These are phyloP conservation scores for Volucella zonaria DNA, from an alignment of 2,888 invertebrate genomes.

Conservation along the genomic window DNA sequence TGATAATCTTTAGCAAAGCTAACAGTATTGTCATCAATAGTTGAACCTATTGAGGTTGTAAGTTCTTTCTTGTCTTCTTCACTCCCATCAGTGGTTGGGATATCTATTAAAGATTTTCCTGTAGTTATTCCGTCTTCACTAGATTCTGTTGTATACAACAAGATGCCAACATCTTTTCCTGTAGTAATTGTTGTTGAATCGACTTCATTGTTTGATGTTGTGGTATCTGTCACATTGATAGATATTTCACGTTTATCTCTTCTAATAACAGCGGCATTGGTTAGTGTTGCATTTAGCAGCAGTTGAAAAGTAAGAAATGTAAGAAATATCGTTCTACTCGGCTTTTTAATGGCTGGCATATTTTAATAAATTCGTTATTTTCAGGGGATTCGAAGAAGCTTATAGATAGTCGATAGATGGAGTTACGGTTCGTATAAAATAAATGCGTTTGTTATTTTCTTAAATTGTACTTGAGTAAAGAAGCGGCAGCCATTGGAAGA, in stretches of 20 bases:
- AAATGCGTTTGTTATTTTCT: constrained; percentile 32
- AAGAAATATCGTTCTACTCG: constrained; percentile 18
- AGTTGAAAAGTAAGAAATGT: constrained; percentile 28
- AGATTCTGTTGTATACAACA: constrained; percentile 4
- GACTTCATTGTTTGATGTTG: constrained; percentile 26
- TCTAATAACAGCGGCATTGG: constrained; percentile 55
- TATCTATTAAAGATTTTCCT: not conserved
- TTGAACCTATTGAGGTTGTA: constrained; percentile 21
- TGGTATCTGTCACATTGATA: constrained; percentile 29
- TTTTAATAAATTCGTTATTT: constrained; percentile 28
- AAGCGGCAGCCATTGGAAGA: constrained; percentile 27
- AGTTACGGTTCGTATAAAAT: constrained; percentile 2
- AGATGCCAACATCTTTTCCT: constrained; percentile 21
- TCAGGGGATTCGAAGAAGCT: constrained; percentile 5
- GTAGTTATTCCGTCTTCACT: constrained; percentile 17
- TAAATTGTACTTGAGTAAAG: constrained; percentile 11
- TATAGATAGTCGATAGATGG: not conserved
- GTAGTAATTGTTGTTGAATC: constrained; percentile 12
- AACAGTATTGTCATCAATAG: constrained; percentile 54
- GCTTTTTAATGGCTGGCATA: constrained; percentile 44
- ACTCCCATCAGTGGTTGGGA: not conserved
- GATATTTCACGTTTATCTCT: constrained; percentile 41
- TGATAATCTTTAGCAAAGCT: constrained; percentile 14
- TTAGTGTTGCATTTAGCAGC: constrained; percentile 37
- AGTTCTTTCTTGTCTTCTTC: constrained; percentile 22